Conservation (phyloP, 2,113 vertebrate species). For the Conger conger region DNA sequence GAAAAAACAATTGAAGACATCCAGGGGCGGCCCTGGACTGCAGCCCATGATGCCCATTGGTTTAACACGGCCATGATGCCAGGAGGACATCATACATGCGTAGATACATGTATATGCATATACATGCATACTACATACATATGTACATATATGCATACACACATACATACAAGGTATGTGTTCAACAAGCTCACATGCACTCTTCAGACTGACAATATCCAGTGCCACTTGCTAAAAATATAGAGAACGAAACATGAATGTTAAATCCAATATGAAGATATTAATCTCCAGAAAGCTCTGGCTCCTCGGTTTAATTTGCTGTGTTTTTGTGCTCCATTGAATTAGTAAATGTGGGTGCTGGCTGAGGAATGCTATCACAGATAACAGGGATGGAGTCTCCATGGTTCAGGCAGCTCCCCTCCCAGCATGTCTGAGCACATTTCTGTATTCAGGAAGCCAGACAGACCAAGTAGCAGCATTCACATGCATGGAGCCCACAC, state of each 20-base stretch:
- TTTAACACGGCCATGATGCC: too few relatives aligned
- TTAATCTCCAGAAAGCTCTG: conserved; percentile 83
- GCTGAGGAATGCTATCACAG: conserved; percentile 84
- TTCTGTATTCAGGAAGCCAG: conserved; percentile 1
- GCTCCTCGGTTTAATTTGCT: conserved; percentile 91
- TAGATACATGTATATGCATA: too few relatives aligned
- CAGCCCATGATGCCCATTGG: too few relatives aligned
- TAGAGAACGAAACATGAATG: conserved; percentile 58
- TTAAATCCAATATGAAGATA: conserved; percentile 90
- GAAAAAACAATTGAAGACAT: too few relatives aligned
- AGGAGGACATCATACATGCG: too few relatives aligned
- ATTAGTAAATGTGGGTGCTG: conserved; percentile 85
- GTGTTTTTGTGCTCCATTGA: conserved; percentile 93
- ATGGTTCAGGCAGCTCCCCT: conserved; percentile 76
- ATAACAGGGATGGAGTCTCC: conserved; percentile 87
- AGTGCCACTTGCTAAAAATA: conserved; percentile 69
- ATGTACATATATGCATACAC: too few relatives aligned
- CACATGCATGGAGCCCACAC: neutral
- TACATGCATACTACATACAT: too few relatives aligned
- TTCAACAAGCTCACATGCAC: conserved; percentile 23
- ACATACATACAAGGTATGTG: neutral
- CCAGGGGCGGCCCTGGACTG: too few relatives aligned
- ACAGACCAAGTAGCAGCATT: neutral
- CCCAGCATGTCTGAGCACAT: conserved; percentile 36
- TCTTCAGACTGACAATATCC: conserved; percentile 60